Evolutionary conservation across 1,140 invertebrate species (phyloP).

Genomic region (Pachypeltis micranthus): DNA sequence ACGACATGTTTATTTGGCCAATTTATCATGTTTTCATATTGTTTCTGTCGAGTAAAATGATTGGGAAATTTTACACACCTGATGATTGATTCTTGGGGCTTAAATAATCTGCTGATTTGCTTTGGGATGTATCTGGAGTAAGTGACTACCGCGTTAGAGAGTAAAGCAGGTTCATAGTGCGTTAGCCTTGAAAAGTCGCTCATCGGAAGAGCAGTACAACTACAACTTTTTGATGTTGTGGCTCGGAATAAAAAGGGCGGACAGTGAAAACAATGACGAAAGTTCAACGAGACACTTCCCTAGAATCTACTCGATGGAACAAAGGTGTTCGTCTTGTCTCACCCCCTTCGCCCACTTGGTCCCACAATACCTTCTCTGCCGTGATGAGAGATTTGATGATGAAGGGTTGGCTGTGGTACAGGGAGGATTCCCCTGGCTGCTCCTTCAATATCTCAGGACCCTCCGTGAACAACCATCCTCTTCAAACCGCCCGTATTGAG

Average conservation of each 20-base stretch:
- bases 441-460: not conserved
- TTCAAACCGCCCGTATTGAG: not conserved
- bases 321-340: not conserved
- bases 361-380: not conserved
- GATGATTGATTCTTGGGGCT: no score
- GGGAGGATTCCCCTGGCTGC: not conserved
- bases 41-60: no score
- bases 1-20: no score
- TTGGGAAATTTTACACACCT: no score
- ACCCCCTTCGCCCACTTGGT: no score
- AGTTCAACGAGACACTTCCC: not conserved
- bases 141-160: no score
- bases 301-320: not conserved
- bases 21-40: no score
- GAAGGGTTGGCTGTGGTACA: not conserved
- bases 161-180: no score
- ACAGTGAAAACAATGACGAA: not conserved
- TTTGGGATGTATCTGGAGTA: no score
- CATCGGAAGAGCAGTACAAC: no score
- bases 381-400: not conserved
- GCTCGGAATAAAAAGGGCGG: not conserved
- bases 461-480: not conserved
- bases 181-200: no score
- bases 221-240: not conserved
- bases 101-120: no score